phyloP scores from a whole-genome alignment of 2,797 vertebrate species.

The Sus cebifrons region DNA sequence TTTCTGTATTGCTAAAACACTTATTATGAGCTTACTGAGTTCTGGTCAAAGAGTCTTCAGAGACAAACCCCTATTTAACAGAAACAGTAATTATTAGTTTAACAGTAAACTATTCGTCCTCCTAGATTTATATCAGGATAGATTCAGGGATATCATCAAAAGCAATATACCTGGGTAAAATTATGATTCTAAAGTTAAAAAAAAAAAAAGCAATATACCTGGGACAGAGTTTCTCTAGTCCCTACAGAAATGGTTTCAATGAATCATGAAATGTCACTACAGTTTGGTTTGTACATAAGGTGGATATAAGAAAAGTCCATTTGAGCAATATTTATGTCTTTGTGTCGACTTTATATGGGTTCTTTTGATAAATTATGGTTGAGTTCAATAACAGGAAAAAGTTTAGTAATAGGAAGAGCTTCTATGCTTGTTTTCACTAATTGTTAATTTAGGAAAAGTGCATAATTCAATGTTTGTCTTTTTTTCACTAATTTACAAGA shows the following conservation, averaged over 20 bases:
- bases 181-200: too few relatives aligned
- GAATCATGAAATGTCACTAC: not conserved
- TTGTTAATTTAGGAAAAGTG: conserved; percentile 20
- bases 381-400: not conserved
- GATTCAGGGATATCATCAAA: not conserved
- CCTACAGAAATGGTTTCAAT: not conserved
- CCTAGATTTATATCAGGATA: not conserved
- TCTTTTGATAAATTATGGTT: not conserved
- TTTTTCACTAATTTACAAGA: not conserved
- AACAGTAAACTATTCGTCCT: not conserved
- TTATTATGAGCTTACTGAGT: not conserved
- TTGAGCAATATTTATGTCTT: not conserved
- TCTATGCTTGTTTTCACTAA: not conserved
- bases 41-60: not conserved
- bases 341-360: not conserved
- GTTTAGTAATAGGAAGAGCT: not conserved
- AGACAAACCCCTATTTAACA: not conserved
- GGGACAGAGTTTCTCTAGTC: not conserved
- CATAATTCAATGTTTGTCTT: not conserved
- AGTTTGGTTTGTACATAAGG: not conserved
- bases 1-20: not conserved
- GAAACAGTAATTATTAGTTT: not conserved
- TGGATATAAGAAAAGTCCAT: not conserved
- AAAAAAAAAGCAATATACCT: not conserved
- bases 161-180: not conserved